These are phyloP conservation scores for Agapornis canus DNA, from an alignment of 2,797 vertebrate species.

Conservation along the genomic window DNA sequence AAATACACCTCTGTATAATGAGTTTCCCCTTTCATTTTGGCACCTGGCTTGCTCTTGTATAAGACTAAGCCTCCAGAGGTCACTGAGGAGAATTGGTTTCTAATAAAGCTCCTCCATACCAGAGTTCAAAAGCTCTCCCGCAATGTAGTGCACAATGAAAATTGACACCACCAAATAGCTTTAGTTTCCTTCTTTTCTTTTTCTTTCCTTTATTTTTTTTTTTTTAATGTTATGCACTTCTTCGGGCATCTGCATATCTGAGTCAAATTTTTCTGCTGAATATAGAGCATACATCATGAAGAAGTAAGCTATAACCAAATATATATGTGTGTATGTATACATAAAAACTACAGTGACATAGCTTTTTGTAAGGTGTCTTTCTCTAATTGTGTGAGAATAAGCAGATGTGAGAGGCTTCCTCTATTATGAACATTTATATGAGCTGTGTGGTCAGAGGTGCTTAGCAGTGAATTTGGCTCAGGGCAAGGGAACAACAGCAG, in stretches of 20 bases:
- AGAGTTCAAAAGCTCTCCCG: constrained; percentile 46
- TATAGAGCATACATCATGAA: constrained; percentile 30
- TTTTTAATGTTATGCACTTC: not conserved
- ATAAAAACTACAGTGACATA: not conserved
- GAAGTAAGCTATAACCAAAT: constrained; percentile 8
- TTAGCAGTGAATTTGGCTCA: constrained; percentile 57
- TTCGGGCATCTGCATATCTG: constrained; percentile 19
- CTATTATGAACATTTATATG: constrained; percentile 51
- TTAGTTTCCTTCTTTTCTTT: not conserved
- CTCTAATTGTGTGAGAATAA: constrained; percentile 38
- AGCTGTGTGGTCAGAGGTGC: constrained; percentile 63
- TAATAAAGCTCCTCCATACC: constrained; percentile 43
- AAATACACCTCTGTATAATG: constrained; percentile 1
- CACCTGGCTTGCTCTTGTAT: constrained; percentile 25
- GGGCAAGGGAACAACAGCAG: constrained; percentile 39
- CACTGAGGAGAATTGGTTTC: constrained; percentile 43
- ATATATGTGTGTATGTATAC: not conserved
- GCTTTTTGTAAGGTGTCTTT: constrained; percentile 14
- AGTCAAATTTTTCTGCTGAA: not conserved
- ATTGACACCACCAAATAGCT: not conserved
- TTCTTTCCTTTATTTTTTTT: not conserved
- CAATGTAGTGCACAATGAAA: constrained; percentile 34
- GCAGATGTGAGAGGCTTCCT: constrained; percentile 22
- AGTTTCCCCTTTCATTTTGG: constrained; percentile 28
- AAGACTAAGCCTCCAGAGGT: constrained; percentile 37